A percentile compares a stretch with the other conserved stretches of the same genome.
These are phyloP conservation scores for Hemicentrotus pulcherrimus DNA, from an alignment of 35 echinoderm and acorn worm species.

Conservation along the genomic window DNA sequence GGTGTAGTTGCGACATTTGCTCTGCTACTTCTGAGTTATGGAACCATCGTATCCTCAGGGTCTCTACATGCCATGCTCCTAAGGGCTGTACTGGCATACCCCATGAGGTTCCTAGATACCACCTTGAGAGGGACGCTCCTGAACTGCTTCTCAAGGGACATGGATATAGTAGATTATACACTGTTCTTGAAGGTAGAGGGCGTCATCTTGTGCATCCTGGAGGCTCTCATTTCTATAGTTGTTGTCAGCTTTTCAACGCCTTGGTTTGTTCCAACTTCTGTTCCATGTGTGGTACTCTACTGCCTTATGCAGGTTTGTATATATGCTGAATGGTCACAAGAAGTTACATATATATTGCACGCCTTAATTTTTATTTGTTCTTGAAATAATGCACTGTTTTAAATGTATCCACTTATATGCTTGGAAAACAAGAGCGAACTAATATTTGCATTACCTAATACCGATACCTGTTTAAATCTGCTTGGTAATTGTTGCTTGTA, in stretches of 20 bases:
- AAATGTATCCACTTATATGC: too few relatives aligned
- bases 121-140: conserved; percentile 69
- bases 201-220: not conserved
- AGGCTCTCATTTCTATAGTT: not conserved
- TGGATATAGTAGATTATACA: conserved; percentile 52
- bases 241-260: conserved; percentile 9
- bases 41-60: conserved; percentile 29
- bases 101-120: conserved; percentile 74
- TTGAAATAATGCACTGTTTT: too few relatives aligned
- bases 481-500: too few relatives aligned
- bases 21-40: not conserved
- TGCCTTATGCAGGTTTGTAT: not conserved
- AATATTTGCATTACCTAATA: too few relatives aligned
- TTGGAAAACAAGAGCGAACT: too few relatives aligned
- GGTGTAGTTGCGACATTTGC: not conserved
- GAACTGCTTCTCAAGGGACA: conserved; percentile 81
- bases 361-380: not conserved
- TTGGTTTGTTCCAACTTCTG: not conserved
- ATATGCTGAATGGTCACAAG: not conserved
- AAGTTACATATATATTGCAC: not conserved
- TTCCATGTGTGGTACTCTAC: not conserved
- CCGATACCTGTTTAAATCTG: too few relatives aligned
- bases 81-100: conserved; percentile 47
- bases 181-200: conserved; percentile 37
- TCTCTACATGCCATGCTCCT: conserved; percentile 56